Evolutionary conservation across 2,797 vertebrate species (phyloP), one percentile per base, ranked within the genome.

Genomic region (Diplodus puntazzo): DNA sequence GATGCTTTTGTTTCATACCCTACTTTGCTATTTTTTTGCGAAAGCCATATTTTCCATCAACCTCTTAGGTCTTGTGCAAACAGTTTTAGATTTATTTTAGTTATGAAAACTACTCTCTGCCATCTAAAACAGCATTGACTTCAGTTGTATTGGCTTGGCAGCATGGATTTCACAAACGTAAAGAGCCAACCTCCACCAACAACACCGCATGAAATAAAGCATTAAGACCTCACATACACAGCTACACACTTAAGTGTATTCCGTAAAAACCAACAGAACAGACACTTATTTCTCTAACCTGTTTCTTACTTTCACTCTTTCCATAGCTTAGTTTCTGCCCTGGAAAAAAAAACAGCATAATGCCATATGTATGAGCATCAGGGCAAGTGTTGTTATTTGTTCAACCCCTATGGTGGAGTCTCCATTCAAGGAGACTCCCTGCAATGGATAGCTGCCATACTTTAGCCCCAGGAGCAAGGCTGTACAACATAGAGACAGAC

Each of bases 301-400:
- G 13, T 63, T 50, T 67, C 64, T 42, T 69, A 63, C 50, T 21
- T 55, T 58, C 55, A 34, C 43, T 71, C 43, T 68, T 21, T 30
- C 45, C 85, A 52, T 23, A 62, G 69, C 72, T 57, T 65, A 30
- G 79, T 86, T 61, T 55, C 49, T 85, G 75, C 82, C 76, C 74
- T 58, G 30, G 72, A 25, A n/a, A 80, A 82, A 86, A 73, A 84
- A 78, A 58, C 82, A 62, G 39, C 64, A 75, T 63, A 87, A 79
- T 79, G 71, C 81, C 82, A 76, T 85, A 80, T 87, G 80, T 84
- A 90, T 81, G 74, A 87, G 79, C 84, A 91, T 93, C 77, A 90
- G 80, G 75, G 70, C 87, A 86, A 90, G 85, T 83, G 86, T 89
- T 90, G 70, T 88, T 91, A 85, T 93, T 94, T 89, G 77, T 81